phyloP scores from a whole-genome alignment of 2,113 vertebrate genomes.

The Nerophis lumbriciformis region DNA sequence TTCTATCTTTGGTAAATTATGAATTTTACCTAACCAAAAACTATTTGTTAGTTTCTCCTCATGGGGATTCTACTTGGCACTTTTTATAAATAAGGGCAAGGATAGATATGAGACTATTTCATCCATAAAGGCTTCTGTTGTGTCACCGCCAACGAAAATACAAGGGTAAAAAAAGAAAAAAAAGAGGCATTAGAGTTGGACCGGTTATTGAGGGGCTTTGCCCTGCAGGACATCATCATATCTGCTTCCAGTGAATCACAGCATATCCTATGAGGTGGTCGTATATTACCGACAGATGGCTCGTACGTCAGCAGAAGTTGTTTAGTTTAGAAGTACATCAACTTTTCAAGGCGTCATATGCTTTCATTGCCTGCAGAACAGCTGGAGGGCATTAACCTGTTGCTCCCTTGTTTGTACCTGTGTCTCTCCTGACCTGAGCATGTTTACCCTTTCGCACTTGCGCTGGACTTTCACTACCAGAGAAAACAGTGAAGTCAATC shows the following conservation, averaged over 20 bases:
- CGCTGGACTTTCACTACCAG: too few relatives aligned
- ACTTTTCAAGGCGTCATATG: background rate
- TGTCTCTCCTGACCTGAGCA: background rate
- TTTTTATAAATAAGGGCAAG: slow-evolving; percentile 7
- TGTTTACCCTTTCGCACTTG: background rate
- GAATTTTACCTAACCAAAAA: slow-evolving; percentile 16
- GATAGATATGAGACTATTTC: slow-evolving; percentile 11
- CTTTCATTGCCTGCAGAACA: slow-evolving; percentile 1
- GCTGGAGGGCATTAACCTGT: slow-evolving; percentile 7
- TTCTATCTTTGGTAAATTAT: background rate
- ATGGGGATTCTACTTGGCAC: slow-evolving; percentile 20
- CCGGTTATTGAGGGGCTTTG: background rate
- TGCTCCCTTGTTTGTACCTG: slow-evolving; percentile 5
- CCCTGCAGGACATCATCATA: background rate
- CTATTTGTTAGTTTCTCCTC: slow-evolving; percentile 24
- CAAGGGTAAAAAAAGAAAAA: too few relatives aligned
- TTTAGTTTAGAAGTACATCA: background rate
- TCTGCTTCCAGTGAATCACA: background rate
- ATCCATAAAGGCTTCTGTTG: slow-evolving; percentile 6
- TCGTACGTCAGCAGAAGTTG: slow-evolving; percentile 1
- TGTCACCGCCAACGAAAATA: slow-evolving; percentile 11
- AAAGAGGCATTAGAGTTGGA: too few relatives aligned
- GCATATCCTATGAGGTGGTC: too few relatives aligned
- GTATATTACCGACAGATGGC: background rate
- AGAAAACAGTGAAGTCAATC: background rate